Percentiles rank a stretch among this genome's conserved stretches.
Evolutionary conservation across 2,888 invertebrate species (phyloP).

Genomic region (Prenolepis imparis): DNA sequence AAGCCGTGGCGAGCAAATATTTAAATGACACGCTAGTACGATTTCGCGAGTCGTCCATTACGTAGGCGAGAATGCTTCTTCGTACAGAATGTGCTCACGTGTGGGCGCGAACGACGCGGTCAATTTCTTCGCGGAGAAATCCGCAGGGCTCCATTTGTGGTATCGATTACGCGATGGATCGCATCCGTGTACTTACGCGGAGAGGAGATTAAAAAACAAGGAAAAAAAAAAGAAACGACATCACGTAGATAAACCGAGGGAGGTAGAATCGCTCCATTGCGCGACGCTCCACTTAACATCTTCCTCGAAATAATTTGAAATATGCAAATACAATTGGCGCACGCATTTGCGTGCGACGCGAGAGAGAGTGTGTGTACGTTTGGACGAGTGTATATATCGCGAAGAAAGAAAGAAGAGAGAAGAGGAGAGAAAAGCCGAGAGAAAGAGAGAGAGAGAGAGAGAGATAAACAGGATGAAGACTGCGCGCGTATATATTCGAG

Average conservation of each 20-base stretch:
- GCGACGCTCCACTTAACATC: constrained; percentile 74
- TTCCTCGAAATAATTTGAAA: constrained; percentile 81
- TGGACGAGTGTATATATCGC: constrained; percentile 45
- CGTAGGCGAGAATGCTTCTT: constrained; percentile 42
- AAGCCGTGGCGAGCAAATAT: constrained; percentile 40
- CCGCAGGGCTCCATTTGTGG: constrained; percentile 45
- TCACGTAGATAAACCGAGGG: constrained; percentile 57
- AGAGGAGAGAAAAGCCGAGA: constrained; percentile 44
- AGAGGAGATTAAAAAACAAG: not conserved
- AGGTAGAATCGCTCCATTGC: constrained; percentile 69
- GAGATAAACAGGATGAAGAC: constrained; percentile 60
- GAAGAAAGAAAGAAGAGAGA: constrained; percentile 47
- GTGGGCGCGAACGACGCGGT: constrained; percentile 40
- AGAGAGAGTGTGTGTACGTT: constrained; percentile 51
- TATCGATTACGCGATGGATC: constrained; percentile 67
- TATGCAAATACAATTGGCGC: constrained; percentile 78
- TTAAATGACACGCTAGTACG: constrained; percentile 43
- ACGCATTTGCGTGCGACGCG: constrained; percentile 64
- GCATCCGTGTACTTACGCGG: constrained; percentile 63
- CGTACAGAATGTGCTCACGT: not conserved
- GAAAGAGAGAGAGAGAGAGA: not conserved
- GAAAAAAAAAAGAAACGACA: constrained; percentile 52
- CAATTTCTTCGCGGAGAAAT: constrained; percentile 52
- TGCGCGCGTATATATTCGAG: constrained; percentile 72
- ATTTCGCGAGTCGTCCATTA: constrained; percentile 24